phyloP scores from a whole-genome alignment of 2,113 vertebrate genomes.

The Pagrus major region DNA sequence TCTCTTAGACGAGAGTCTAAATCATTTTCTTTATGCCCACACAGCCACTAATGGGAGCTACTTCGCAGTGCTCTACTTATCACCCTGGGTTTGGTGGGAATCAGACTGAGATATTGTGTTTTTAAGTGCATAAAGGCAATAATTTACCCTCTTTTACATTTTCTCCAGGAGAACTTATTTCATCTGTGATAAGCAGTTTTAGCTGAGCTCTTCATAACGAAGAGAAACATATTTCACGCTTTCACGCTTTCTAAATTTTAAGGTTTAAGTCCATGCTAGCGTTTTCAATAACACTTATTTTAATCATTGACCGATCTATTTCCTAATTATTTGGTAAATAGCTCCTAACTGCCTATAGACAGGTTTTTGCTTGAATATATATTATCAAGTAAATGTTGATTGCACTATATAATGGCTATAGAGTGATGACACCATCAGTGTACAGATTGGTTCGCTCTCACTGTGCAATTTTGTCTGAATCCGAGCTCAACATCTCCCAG shows the following conservation, averaged over 20 bases:
- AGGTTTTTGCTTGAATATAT: too few relatives aligned
- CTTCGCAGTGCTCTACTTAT: conserved; percentile 5
- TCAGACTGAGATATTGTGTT: conserved; percentile 1
- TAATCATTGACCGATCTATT: neutral
- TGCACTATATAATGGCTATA: too few relatives aligned
- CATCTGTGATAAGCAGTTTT: neutral
- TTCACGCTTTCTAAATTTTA: too few relatives aligned
- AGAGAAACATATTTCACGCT: neutral
- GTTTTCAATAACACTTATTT: neutral
- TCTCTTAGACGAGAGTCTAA: neutral
- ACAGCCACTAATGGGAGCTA: conserved; percentile 1
- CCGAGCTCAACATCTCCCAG: too few relatives aligned
- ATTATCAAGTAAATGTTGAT: too few relatives aligned
- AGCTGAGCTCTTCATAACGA: conserved; percentile 9
- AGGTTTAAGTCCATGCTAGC: neutral
- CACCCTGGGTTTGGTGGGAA: conserved; percentile 1
- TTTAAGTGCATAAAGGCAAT: neutral
- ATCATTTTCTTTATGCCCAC: conserved; percentile 16
- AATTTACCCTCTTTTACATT: neutral
- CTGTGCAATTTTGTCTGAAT: too few relatives aligned
- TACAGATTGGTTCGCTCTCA: too few relatives aligned
- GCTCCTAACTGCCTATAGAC: too few relatives aligned
- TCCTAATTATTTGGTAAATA: too few relatives aligned
- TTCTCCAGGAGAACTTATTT: neutral
- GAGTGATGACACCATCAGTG: too few relatives aligned